Base-by-base conservation (phyloP, 2,888 invertebrate genomes). In the Dinocampus coccinellae region DNA sequence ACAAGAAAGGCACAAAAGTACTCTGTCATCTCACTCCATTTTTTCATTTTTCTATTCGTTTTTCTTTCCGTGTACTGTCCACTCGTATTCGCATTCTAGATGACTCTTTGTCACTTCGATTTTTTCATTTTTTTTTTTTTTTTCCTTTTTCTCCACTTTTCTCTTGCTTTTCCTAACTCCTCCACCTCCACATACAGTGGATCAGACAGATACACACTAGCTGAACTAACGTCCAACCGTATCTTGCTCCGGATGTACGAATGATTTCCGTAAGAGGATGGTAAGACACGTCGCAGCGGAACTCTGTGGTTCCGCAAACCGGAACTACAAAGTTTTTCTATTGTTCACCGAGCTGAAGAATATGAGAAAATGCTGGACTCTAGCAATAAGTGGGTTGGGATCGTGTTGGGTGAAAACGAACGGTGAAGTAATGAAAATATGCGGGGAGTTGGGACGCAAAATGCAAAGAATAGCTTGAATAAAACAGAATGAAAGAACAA, bases 251-350 rank as follows among this genome's bases (percentile, higher is more conserved):
- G 76, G 73, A 75, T 70, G 58, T 75, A 67, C 64, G 72, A 70
- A 76, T 75, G 73, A 76, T 77, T 75, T 76, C 74, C 76, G 72
- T 66, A 70, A 74, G 69, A 63, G 70, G 68, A 64, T 66, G 70
- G 63, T 39, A 39, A 39, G 16, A 33, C 74, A 64, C 70, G 69
- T n/a, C 71, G 60, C 2, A 70, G 64, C 71, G 75, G 75, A 74
- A 75, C 67, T 62, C 52, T 47, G 47, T 16, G 58, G 61, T 64
- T 70, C 70, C 64, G 71, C 70, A 75, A 53, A 67, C 71, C 70
- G 61, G 73, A 69, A 71, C 24, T 16, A 52, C 33, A 64, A 70
- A 70, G 58, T 64, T 70, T 70, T 70, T 70, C 64, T 53, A 70
- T 70, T 70, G 70, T 70, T 70, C 64, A 58, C 47, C 60, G 74